These are phyloP conservation scores for Sarcoramphus papa DNA, from an alignment of 2,797 vertebrate genomes.

Conservation along the genomic window DNA sequence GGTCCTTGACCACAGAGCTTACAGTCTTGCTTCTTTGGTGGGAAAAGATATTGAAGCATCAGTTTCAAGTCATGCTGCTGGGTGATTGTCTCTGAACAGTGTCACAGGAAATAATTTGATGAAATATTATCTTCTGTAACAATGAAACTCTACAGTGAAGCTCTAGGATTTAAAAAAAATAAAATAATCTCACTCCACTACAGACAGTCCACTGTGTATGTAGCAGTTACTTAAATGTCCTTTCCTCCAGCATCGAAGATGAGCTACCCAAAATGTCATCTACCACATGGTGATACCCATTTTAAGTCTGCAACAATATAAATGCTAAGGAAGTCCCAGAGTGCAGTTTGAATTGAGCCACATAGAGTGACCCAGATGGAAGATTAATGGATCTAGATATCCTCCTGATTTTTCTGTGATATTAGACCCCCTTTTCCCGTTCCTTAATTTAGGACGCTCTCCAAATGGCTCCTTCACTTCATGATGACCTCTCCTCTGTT, in stretches of 20 bases:
- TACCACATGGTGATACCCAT: conserved; percentile 49
- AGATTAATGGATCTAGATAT: conserved; percentile 35
- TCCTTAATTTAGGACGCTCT: background rate
- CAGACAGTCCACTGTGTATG: background rate
- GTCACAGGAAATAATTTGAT: background rate
- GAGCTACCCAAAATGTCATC: conserved; percentile 38
- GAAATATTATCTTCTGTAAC: background rate
- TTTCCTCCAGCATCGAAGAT: background rate
- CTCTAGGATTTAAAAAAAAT: background rate
- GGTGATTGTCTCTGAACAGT: background rate
- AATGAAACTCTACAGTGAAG: background rate
- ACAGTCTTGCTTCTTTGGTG: background rate
- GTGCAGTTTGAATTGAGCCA: conserved; percentile 38
- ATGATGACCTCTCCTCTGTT: background rate
- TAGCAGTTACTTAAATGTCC: conserved; percentile 7
- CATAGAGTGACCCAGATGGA: conserved; percentile 41
- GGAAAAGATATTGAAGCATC: background rate
- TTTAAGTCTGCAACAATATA: conserved; percentile 44
- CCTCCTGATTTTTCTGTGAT: conserved; percentile 10
- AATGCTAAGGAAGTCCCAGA: conserved; percentile 53
- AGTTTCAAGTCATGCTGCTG: background rate
- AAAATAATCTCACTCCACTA: background rate
- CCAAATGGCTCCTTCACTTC: background rate
- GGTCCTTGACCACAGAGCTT: background rate
- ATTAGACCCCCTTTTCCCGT: background rate